Evolutionary conservation across 2,113 vertebrate species (phyloP).

Genomic region (Ciconia stormi): DNA sequence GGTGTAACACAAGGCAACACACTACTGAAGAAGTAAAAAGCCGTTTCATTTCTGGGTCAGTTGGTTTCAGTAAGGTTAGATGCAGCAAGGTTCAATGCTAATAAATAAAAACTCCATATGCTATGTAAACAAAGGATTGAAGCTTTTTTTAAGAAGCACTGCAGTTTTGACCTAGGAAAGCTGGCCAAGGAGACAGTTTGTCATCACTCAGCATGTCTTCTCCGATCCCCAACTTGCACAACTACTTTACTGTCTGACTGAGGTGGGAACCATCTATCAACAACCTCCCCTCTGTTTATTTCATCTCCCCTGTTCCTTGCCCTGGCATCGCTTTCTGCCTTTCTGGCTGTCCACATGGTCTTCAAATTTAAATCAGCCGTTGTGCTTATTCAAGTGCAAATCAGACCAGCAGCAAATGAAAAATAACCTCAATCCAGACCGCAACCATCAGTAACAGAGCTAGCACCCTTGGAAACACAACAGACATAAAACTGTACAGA

Average conservation of each 20-base stretch:
- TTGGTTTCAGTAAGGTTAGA: neutral
- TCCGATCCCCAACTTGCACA: neutral
- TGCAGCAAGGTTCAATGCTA: neutral
- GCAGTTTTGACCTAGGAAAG: neutral
- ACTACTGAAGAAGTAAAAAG: neutral
- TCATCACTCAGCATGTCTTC: neutral
- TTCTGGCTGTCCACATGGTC: neutral
- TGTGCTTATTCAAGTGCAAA: neutral
- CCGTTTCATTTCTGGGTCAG: neutral
- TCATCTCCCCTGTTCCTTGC: neutral
- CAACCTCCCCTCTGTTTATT: neutral
- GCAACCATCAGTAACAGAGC: neutral
- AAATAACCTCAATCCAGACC: neutral
- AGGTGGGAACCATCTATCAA: neutral
- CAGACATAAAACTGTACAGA: neutral
- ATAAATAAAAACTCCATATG: neutral
- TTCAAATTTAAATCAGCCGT: neutral
- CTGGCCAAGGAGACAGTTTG: conserved; percentile 10
- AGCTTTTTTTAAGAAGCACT: neutral
- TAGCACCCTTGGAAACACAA: neutral
- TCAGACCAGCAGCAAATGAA: neutral
- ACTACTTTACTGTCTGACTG: neutral
- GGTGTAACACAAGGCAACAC: rapidly evolving
- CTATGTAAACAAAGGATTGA: neutral
- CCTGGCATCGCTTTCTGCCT: neutral